Evolutionary conservation across 2,113 vertebrate genomes (phyloP), one percentile per base, ranked within the genome.

Genomic region (Melanocharis versteri): DNA sequence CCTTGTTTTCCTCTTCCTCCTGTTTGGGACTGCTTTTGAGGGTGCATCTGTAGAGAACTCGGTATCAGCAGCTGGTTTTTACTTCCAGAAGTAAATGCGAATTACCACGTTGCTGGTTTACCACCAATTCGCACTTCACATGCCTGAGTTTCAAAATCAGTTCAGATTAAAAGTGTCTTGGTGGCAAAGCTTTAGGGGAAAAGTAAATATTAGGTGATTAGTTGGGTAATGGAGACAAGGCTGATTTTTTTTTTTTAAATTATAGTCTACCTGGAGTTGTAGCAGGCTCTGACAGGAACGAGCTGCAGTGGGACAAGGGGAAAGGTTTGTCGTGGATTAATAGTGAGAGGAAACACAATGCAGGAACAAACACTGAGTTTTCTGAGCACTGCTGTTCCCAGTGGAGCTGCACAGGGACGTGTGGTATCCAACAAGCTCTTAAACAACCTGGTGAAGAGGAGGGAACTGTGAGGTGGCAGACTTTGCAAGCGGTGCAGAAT

Each of bases 401-500:
- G 88, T 24, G 79, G 79, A 92, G 64, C 27, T 93, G 60, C 64
- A 44, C 51, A 78, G 33, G 70, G 71, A 26, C 51, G 47, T 68
- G 80, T 78, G 86, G 30, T 71, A 40, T 71, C 89, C 89, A 71
- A 24, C 22, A 84, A 82, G 57, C 30, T 89, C 53, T n/a, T 60
- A 40, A 88, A 54, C 44, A 93, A 42, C 79, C n/a, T 54, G 68
- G 66, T 90, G 92, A 91, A 90, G 88, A 93, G 94, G 88, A 94
- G 85, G 61, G 85, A 94, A 11, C 76, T 93, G 64, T 31, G 93
- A 93, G 86, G 96, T 95, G 91, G 69, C 91, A 97, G 96, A 94
- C 94, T 93, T 66, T 81, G 86, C 93, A 94, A 90, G 95, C 45
- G 27, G 71, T 70, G 51, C 47, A 62, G 60, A 90, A 89, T 81